These are phyloP conservation scores for Papilio demoleus DNA, from an alignment of 2,888 invertebrate species.

Conservation along the genomic window DNA sequence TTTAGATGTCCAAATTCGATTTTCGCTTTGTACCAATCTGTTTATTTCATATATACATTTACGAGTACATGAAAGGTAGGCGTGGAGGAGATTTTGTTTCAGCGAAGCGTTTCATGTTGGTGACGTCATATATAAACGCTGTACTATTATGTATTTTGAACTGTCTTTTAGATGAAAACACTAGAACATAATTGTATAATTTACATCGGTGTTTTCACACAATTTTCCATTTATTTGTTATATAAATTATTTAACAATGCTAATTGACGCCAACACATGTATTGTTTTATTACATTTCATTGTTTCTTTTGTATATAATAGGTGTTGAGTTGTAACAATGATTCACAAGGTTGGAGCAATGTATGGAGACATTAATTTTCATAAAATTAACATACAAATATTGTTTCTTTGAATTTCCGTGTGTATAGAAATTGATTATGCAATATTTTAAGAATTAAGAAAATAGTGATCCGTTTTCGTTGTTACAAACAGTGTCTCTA, in stretches of 20 bases:
- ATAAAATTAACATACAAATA: neutral
- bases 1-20: too few species aligned
- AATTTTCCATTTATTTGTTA: conserved; percentile 55
- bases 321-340: conserved; percentile 18
- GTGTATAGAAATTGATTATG: neutral
- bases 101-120: too few species aligned
- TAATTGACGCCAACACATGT: conserved; percentile 59
- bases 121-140: too few species aligned
- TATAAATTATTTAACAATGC: conserved; percentile 55
- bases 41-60: too few species aligned
- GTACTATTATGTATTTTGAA: too few species aligned
- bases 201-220: conserved; percentile 55
- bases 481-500: too few species aligned
- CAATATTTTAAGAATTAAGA: too few species aligned
- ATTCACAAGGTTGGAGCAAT: conserved; percentile 25
- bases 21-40: too few species aligned
- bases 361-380: neutral
- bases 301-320: conserved; percentile 30
- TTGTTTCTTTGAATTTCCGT: neutral
- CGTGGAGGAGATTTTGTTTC: too few species aligned
- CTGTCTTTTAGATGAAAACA: too few species aligned
- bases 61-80: too few species aligned
- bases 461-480: too few species aligned
- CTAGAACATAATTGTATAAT: conserved; percentile 47
- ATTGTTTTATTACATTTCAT: conserved; percentile 42